Evolutionary conservation across 2,113 vertebrate species (phyloP).

Genomic region (Tapirus terrestris): DNA sequence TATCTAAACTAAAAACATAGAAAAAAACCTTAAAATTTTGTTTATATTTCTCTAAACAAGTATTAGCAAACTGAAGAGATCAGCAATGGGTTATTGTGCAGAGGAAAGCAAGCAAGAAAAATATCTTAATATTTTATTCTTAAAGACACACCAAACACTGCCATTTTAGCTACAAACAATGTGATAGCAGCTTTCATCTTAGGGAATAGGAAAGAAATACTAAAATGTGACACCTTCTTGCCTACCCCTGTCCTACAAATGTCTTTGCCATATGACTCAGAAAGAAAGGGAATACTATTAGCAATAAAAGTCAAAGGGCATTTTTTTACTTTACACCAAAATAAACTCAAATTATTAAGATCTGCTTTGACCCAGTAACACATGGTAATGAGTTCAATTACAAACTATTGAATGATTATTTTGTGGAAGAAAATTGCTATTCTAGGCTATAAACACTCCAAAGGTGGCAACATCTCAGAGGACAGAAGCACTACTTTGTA

Average conservation of each 20-base stretch:
- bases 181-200: background rate
- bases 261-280: background rate
- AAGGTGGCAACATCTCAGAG: background rate
- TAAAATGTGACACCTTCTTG: background rate
- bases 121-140: background rate
- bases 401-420: background rate
- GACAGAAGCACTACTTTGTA: background rate
- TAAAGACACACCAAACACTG: background rate
- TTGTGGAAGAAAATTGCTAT: background rate
- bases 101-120: background rate
- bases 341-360: background rate
- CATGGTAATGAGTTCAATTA: background rate
- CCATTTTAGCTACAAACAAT: background rate
- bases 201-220: background rate
- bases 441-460: background rate
- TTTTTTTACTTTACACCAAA: background rate
- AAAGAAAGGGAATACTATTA: background rate
- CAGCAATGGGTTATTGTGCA: background rate
- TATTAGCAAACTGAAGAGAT: background rate
- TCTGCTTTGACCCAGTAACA: background rate
- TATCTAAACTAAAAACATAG: background rate
- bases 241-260: background rate
- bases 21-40: background rate
- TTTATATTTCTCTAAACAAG: constrained; percentile 9
- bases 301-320: background rate